Conservation (phyloP, 2,113 vertebrate genomes). For the Galemys pyrenaicus region DNA sequence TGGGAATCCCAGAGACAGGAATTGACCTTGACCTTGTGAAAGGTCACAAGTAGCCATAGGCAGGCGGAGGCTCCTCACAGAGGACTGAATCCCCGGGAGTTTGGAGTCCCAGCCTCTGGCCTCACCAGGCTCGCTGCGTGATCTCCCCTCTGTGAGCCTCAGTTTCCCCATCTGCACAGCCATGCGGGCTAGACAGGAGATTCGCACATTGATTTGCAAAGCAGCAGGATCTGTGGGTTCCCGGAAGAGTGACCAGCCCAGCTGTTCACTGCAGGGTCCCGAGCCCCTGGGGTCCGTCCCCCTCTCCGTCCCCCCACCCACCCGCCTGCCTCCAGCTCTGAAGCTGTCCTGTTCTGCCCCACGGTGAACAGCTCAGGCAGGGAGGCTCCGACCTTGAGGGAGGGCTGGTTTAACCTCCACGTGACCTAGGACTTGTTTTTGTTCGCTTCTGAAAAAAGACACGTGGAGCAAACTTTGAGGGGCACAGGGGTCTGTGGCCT, state of each 20-base stretch:
- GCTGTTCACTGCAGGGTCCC: rapidly evolving
- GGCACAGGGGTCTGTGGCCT: background rate
- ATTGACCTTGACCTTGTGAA: background rate
- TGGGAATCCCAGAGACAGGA: background rate
- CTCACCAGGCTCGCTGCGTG: background rate
- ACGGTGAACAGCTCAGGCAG: rapidly evolving
- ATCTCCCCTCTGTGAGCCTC: background rate
- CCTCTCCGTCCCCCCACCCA: no score
- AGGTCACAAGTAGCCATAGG: background rate
- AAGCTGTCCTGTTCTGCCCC: rapidly evolving
- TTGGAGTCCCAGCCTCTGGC: background rate
- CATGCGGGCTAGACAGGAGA: rapidly evolving
- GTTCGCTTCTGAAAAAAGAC: background rate
- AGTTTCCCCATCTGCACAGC: background rate
- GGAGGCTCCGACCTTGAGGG: background rate
- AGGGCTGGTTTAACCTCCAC: background rate
- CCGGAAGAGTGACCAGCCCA: background rate
- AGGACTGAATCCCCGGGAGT: background rate
- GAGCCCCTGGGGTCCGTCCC: background rate
- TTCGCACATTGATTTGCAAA: background rate
- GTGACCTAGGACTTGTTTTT: background rate
- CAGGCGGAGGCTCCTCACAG: no score
- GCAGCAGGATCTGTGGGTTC: rapidly evolving
- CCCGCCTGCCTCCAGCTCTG: background rate
- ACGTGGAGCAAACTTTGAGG: rapidly evolving